Evolutionary conservation across 2,113 vertebrate species (phyloP).

Genomic region (Porphyrio hochstetteri): DNA sequence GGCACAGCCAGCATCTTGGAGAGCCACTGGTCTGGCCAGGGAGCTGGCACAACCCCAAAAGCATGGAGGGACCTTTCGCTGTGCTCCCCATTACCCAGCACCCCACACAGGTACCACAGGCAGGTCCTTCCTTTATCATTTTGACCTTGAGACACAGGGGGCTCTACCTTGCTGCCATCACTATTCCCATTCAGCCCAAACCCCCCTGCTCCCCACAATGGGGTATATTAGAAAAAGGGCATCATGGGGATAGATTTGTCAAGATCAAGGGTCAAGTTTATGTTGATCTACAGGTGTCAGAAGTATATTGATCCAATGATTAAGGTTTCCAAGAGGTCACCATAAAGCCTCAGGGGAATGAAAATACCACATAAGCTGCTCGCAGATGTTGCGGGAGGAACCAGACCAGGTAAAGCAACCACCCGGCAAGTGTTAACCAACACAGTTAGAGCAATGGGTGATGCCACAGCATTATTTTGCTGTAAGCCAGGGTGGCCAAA

Average conservation of each 20-base stretch:
- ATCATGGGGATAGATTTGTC: constrained; percentile 37
- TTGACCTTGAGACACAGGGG: constrained; percentile 27
- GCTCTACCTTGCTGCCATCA: neutral
- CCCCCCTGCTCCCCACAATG: rapidly evolving
- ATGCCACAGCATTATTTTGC: neutral
- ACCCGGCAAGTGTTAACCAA: neutral
- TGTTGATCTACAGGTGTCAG: constrained; percentile 69
- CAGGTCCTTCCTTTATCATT: neutral
- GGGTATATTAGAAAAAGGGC: neutral
- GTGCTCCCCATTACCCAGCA: rapidly evolving
- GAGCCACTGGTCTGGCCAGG: rapidly evolving
- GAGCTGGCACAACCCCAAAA: neutral
- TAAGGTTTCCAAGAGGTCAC: constrained; percentile 25
- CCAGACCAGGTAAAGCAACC: constrained; percentile 2
- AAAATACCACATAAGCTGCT: neutral
- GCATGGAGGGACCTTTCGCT: neutral
- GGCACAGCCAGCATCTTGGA: rapidly evolving
- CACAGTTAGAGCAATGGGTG: neutral
- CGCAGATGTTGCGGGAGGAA: constrained; percentile 41
- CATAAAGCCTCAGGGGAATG: constrained; percentile 35
- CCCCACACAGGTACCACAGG: rapidly evolving
- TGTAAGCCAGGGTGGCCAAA: neutral
- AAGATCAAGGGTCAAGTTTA: constrained; percentile 72
- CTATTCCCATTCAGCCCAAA: neutral
- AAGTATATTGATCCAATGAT: constrained; percentile 44